phyloP scores from a whole-genome alignment of 2,888 invertebrate genomes.

The Diploptera punctata region DNA sequence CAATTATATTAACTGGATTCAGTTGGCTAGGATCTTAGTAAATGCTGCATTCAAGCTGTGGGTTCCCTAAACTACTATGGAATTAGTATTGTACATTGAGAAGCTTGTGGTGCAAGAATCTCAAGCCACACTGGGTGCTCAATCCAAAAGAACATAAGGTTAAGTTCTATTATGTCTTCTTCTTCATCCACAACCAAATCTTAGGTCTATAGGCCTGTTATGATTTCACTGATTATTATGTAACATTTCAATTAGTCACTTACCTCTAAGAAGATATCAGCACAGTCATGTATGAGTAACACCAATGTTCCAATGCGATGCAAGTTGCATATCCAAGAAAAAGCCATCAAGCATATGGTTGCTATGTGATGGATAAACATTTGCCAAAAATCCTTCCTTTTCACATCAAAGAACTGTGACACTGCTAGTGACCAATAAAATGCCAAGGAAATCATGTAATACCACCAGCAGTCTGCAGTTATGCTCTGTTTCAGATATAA shows the following conservation, averaged over 20 bases:
- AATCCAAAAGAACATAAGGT: too few species aligned
- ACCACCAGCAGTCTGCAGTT: conserved; percentile 89
- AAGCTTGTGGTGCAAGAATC: too few species aligned
- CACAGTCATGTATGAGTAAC: conserved; percentile 84
- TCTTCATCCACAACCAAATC: not conserved
- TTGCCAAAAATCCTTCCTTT: conserved; percentile 95
- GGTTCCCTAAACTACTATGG: too few species aligned
- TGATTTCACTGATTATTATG: not conserved
- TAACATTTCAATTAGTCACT: conserved; percentile 41
- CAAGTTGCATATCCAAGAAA: conserved; percentile 96
- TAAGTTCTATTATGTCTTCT: too few species aligned
- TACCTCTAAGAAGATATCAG: conserved; percentile 89
- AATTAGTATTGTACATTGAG: too few species aligned
- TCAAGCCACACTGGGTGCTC: too few species aligned
- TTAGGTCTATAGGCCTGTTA: too few species aligned
- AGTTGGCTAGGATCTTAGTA: too few species aligned
- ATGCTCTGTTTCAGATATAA: conserved; percentile 52
- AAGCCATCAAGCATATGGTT: conserved; percentile 85
- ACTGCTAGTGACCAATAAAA: conserved; percentile 96
- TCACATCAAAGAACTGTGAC: conserved; percentile 93
- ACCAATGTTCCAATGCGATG: conserved; percentile 92
- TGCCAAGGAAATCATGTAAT: conserved; percentile 93
- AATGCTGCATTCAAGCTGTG: too few species aligned
- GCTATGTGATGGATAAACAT: conserved; percentile 98
- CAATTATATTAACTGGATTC: too few species aligned